Conservation (phyloP, 2,113 vertebrate genomes). For the Oryzias celebensis region DNA sequence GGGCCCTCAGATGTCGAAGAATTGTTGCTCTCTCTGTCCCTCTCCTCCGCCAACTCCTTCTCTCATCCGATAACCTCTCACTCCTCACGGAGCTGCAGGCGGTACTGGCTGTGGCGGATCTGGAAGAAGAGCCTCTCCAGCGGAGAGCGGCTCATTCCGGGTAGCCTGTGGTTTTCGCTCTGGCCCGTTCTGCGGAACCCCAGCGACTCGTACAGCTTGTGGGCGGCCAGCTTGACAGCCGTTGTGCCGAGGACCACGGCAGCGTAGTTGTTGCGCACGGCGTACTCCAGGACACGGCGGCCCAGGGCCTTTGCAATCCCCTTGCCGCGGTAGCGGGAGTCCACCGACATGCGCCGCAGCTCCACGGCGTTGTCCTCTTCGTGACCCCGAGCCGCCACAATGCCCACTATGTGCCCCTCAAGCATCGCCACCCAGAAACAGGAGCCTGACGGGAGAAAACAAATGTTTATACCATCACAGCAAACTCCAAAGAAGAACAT, state of each 20-base stretch:
- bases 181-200: constrained; percentile 92
- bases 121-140: constrained; percentile 98
- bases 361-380: constrained; percentile 94
- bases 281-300: constrained; percentile 94
- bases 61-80: constrained; percentile 70
- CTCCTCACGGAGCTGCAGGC: constrained; percentile 97
- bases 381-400: constrained; percentile 89
- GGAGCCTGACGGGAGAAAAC: constrained; percentile 80
- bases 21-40: constrained; percentile 61
- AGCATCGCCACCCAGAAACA: constrained; percentile 98
- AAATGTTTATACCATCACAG: background rate
- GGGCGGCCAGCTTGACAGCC: constrained; percentile 95
- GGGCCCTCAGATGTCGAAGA: constrained; percentile 53
- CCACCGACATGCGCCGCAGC: constrained; percentile 96
- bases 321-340: constrained; percentile 93
- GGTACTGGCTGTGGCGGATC: constrained; percentile 97
- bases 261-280: constrained; percentile 91
- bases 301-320: constrained; percentile 96
- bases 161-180: constrained; percentile 87
- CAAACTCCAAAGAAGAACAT: too few species aligned
- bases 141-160: constrained; percentile 91
- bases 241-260: constrained; percentile 95
- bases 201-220: constrained; percentile 98
- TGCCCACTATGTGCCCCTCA: constrained; percentile 92
- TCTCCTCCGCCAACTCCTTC: constrained; percentile 39